Conservation (phyloP, 2,797 vertebrate genomes). For the Scarus forsteni region DNA sequence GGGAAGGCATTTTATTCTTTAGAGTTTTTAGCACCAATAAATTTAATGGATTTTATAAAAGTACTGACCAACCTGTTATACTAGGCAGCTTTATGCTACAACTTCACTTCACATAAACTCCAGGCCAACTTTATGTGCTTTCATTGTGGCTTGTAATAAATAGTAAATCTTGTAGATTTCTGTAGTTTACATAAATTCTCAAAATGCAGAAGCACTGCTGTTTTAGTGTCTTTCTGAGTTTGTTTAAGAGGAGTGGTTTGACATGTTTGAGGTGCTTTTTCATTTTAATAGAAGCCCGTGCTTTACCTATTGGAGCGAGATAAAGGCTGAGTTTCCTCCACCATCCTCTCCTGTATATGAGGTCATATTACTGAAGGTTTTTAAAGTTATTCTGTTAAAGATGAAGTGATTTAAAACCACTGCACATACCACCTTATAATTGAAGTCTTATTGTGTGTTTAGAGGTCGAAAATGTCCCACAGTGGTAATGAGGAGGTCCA, state of each 20-base stretch:
- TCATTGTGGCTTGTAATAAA: no score
- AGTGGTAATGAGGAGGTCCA: conserved; percentile 20
- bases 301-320: not conserved
- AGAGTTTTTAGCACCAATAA: no score
- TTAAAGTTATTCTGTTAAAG: conserved; percentile 24
- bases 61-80: no score
- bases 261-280: not conserved
- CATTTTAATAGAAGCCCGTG: not conserved
- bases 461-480: conserved; percentile 30
- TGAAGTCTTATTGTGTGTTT: conserved; percentile 22
- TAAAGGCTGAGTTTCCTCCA: not conserved
- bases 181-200: no score
- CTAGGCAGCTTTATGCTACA: not conserved
- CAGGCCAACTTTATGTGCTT: not conserved
- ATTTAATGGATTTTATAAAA: no score
- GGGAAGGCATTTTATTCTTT: no score
- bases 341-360: not conserved
- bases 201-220: no score
- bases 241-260: no score
- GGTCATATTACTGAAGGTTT: conserved; percentile 7
- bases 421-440: conserved; percentile 13
- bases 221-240: no score
- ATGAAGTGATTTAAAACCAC: conserved; percentile 13
- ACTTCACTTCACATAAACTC: not conserved
- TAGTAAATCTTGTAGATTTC: no score